Percentiles rank a stretch among this genome's conserved stretches.
These are phyloP conservation scores for Cheirogaleus major DNA, from an alignment of 2,797 vertebrate species.

Conservation along the genomic window DNA sequence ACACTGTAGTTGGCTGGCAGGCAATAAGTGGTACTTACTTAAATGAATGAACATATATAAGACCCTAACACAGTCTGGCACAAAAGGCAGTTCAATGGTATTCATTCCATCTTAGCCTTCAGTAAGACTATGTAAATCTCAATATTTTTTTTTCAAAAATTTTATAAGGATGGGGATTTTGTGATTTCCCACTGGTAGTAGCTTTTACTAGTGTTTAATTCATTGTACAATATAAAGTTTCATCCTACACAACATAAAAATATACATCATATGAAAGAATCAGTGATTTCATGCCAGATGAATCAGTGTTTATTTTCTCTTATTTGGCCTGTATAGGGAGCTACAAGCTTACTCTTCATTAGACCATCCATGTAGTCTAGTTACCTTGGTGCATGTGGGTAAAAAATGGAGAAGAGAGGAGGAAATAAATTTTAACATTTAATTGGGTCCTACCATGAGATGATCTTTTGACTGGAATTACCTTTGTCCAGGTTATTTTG, in stretches of 20 bases:
- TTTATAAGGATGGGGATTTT: neutral
- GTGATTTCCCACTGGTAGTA: neutral
- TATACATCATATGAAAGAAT: neutral
- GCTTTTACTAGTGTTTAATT: neutral
- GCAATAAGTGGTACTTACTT: neutral
- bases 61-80: neutral
- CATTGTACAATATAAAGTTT: neutral
- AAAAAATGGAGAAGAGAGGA: neutral
- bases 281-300: neutral
- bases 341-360: neutral
- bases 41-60: neutral
- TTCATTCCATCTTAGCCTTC: neutral
- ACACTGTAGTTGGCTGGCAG: neutral
- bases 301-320: neutral
- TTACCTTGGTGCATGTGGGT: neutral
- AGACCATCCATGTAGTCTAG: neutral
- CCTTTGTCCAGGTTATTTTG: neutral
- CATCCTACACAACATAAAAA: neutral
- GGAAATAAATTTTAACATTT: slow-evolving; percentile 9
- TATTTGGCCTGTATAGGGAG: neutral
- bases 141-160: neutral
- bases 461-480: neutral
- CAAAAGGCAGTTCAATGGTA: neutral
- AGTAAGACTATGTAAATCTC: neutral
- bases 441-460: neutral